These are phyloP conservation scores for Ceriagrion tenellum DNA, from an alignment of 2,888 invertebrate genomes.

Conservation along the genomic window DNA sequence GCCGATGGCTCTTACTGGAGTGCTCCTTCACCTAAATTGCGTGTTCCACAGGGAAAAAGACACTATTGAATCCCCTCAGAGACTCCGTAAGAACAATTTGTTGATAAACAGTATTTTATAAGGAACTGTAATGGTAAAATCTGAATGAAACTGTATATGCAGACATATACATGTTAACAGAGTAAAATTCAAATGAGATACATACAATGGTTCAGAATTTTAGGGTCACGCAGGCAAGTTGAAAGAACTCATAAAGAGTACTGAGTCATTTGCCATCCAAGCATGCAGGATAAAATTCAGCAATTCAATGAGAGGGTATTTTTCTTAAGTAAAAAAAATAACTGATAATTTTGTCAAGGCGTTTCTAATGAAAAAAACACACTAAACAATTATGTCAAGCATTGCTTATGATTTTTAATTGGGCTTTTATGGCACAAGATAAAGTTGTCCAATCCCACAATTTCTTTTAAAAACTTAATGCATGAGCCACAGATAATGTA, in stretches of 20 bases:
- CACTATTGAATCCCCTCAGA: not conserved
- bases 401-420: too few species aligned
- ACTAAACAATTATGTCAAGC: too few species aligned
- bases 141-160: not conserved
- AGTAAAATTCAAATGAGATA: not conserved
- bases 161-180: not conserved
- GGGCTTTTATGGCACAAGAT: too few species aligned
- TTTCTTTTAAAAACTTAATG: too few species aligned
- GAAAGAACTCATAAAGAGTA: not conserved
- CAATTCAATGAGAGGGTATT: not conserved
- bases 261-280: not conserved
- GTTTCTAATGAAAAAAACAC: too few species aligned
- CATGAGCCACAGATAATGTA: too few species aligned
- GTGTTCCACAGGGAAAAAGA: not conserved
- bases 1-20: conserved; percentile 29
- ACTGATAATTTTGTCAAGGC: too few species aligned
- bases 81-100: not conserved
- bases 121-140: too few species aligned
- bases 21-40: conserved; percentile 17
- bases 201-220: not conserved
- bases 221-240: not conserved
- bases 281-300: not conserved
- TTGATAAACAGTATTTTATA: not conserved
- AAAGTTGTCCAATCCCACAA: too few species aligned
- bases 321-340: not conserved